Base-by-base conservation (phyloP, 2,113 vertebrate genomes). In the Sylvilagus bachmani region DNA sequence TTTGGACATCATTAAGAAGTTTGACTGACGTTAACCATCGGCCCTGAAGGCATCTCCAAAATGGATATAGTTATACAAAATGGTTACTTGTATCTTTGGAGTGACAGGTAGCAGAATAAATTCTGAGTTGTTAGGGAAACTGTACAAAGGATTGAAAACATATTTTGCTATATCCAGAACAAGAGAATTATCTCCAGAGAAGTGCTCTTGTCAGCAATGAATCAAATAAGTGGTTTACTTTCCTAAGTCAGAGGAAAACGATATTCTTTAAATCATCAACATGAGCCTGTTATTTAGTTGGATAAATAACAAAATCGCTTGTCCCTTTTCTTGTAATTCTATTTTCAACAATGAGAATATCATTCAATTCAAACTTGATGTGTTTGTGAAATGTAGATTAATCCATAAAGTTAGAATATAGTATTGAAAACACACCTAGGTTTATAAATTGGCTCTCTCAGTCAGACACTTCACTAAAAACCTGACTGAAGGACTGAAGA, bases 21-120 rank as follows among this genome's bases (percentile, higher is more conserved):
- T 84, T 96, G 84, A 95, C 33, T 97, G 89, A 70, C 93, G 94
- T 91, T 94, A 91, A 91, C 49, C 14, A 85, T 49, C 66, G 58
- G 33, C 38, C 51, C 22, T 74, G 19, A 61, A 89, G 44, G 10
- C 33, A 66, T 53, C n/a, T 33, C 27, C 31, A 78, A 95, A 33
- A 9, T 33, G 84, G 96, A 36, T 29, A 69, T 10, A 95, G 69
- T 74, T 92, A 71, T 16, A 93, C 69, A 94, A 80, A 96, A 95
- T 81, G 75, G 87, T 19, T 85, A 66, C 69, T 89, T 92, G 69
- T 21, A 88, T 94, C 58, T 69, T 90, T 87, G 44, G 16, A 86
- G 19, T 96, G 94, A 94, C 78, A 96, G 74, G 66, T 74, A 71
- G 92, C 93, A 96, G 16, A 96, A 97, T 94, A 96, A 93, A 91